Base-by-base conservation (phyloP, 2,888 invertebrate genomes). In the Athalia circularis region DNA sequence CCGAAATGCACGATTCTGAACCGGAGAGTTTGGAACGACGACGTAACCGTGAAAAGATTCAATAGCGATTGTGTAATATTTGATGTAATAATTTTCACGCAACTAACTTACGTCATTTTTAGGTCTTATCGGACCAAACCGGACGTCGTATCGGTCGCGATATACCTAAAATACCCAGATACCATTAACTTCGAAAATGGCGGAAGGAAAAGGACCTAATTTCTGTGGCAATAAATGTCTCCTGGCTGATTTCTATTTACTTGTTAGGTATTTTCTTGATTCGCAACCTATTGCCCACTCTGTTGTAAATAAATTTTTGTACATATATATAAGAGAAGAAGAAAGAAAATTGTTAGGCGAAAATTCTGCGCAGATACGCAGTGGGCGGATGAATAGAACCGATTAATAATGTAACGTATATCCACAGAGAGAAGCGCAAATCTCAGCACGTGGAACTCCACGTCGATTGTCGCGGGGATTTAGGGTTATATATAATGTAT, bases 361-460 rank as follows among this genome's bases (percentile, higher is more conserved):
- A n/a, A 59, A 5, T 11, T 43, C 43, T 13, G 9, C 4, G 47
- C 8, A 45, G 52, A 45, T n/a, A 11, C 15, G 47, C 4, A 45
- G 72, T 57, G 72, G 72, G 72, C 59, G 13, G 72, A 52, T 72
- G 72, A 72, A 72, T 72, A 72, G 72, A 57, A 9, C 45, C 45
- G 59, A 47, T 72, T 57, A 59, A 72, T 72, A 59, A 72, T 72
- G 45, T 45, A 72, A 72, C 72, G 43, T 47, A 59, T 59, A 45
- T 59, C 72, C 72, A 45, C 52, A 72, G 57, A 29, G 13, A 45
- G 8, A 13, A 45, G 70, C 45, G 57, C 59, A 54, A 59, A 54
- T 70, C 70, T 2, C 59, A 13, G 52, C 47, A 59, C 59, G 72
- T 45, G 9, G 29, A 29, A 29, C 29, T 72, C 43, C 47, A 57